These are phyloP conservation scores for Heliocidaris tuberculata DNA, from an alignment of 35 echinoderm and acorn worm genomes.

Conservation along the genomic window DNA sequence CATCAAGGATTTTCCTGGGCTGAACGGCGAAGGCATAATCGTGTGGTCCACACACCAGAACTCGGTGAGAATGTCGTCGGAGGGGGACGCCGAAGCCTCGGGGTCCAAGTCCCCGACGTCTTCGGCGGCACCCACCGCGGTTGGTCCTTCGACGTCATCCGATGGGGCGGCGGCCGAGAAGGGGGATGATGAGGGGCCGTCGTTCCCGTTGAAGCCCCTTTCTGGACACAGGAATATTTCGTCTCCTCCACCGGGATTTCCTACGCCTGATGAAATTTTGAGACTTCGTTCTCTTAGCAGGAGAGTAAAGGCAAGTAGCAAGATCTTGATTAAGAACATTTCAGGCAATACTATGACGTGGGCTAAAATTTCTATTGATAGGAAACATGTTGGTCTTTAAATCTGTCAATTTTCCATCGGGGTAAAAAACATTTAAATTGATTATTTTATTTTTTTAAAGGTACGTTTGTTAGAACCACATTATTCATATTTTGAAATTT, in stretches of 20 bases:
- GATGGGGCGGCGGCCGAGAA: background rate
- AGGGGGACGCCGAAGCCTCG: constrained; percentile 9
- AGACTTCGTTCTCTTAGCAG: background rate
- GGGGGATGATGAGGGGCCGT: background rate
- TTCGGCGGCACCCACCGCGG: background rate
- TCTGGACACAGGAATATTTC: background rate
- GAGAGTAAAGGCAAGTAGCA: constrained; percentile 20
- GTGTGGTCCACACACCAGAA: constrained; percentile 34
- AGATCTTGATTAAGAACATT: too few relatives aligned
- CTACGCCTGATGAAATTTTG: background rate
- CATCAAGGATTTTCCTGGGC: background rate
- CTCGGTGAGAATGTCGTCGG: constrained; percentile 12
- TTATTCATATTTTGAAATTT: too few relatives aligned
- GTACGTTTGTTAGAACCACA: too few relatives aligned
- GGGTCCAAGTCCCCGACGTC: constrained; percentile 13
- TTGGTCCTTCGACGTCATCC: background rate
- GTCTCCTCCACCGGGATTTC: constrained; percentile 37
- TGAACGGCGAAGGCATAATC: background rate
- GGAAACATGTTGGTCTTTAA: too few relatives aligned
- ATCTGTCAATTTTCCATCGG: too few relatives aligned
- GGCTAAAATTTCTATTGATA: too few relatives aligned
- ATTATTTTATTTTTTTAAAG: too few relatives aligned
- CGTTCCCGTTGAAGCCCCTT: background rate
- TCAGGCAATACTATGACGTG: too few relatives aligned
- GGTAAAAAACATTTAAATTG: too few relatives aligned